Base-by-base conservation (phyloP, 1,140 invertebrate genomes). In the Sarcophaga peregrina region DNA sequence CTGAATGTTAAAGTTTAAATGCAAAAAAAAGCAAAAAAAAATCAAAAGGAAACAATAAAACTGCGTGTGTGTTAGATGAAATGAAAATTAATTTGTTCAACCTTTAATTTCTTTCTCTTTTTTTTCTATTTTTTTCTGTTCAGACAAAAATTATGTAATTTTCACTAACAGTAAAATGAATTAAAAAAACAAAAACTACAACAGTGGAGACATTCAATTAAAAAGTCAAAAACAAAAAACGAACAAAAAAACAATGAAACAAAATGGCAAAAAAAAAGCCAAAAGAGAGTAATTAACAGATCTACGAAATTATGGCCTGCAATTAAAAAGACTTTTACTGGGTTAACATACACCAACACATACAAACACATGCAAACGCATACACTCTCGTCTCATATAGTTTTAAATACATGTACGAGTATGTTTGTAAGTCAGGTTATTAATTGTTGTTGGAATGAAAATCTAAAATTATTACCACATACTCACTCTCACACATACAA, bases 201-300 rank as follows among this genome's bases (percentile, higher is more conserved):
- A 68, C 62, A 68, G 20, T 68, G 62, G 62, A 68, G 62, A 68
- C 62, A 68, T 68, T 68, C 62, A 68, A 68, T 68, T 68, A 68
- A 68, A 37, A 68, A 20, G 62, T 20, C 17, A 10, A 68, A 68
- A 37, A 37, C 17, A 10, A 68, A 68, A 68, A 68, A n/a, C n/a
- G 5, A 62, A 62, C 4, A 15, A 13, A 62, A n/a, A 15, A 37
- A 37, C 25, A 7, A 13, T 62, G 4, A 20, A 20, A 17, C n/a
- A 9, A 68, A 68, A 68, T 20, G 9, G 17, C 62, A 20, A 68
- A 68, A 68, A 68, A n/a, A 52, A 52, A 52, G 5, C 50, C 8
- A 37, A 37, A 37, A 37, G 25, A 68, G 62, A 68, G 62, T 68
- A 68, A 68, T 68, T 68, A 68, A 68, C 62, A 17, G 62, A 68